phyloP scores from a whole-genome alignment of 1,140 invertebrate species.

The Temnothorax curvispinosus region DNA sequence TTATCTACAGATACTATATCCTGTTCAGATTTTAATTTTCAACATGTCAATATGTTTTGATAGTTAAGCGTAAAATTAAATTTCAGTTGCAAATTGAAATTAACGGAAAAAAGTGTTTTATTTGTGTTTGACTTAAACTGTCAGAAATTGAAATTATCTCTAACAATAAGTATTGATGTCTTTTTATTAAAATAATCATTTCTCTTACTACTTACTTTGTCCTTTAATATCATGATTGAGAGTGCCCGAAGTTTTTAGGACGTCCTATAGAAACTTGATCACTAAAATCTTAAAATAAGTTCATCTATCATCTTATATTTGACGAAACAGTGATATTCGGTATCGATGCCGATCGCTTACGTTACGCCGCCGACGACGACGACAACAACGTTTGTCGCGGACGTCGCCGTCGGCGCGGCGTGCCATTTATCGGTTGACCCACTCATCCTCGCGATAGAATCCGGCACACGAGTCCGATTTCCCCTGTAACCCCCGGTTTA shows the following conservation, averaged over 20 bases:
- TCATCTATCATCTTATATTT: not conserved
- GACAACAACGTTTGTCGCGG: conserved; percentile 34
- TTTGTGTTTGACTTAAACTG: not conserved
- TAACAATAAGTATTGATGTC: not conserved
- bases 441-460: conserved; percentile 80
- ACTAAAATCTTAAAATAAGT: not conserved
- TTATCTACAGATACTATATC: not conserved
- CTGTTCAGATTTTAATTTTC: conserved; percentile 1
- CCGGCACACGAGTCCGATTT: conserved; percentile 79
- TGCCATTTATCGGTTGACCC: conserved; percentile 80
- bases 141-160: not conserved
- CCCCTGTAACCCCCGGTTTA: conserved; percentile 78
- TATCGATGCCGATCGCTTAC: not conserved
- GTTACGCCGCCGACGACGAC: not conserved
- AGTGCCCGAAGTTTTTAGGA: not conserved
- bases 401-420: conserved; percentile 59
- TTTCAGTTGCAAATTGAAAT: conserved; percentile 5
- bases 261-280: not conserved
- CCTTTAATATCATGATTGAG: not conserved
- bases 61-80: not conserved
- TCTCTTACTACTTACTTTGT: not conserved
- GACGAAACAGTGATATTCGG: not conserved
- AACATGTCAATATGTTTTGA: not conserved
- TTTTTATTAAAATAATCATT: not conserved
- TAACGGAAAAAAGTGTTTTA: not conserved